These are phyloP conservation scores for Ochotona princeps DNA, from an alignment of 2,113 vertebrate genomes.

Conservation along the genomic window DNA sequence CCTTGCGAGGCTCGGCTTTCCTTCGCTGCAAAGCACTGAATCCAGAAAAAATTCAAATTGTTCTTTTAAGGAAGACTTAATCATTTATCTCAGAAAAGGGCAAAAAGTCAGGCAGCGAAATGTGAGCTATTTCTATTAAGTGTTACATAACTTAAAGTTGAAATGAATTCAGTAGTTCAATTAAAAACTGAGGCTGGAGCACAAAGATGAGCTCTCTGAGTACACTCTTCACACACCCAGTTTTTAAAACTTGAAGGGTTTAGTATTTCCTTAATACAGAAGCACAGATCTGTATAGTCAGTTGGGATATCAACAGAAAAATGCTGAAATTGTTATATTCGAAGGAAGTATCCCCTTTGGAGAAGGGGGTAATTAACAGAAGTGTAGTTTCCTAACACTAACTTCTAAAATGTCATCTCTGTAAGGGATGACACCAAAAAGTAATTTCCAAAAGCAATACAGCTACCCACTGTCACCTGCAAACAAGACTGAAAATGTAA, in stretches of 20 bases:
- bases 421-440: constrained; percentile 47
- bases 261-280: constrained; percentile 27
- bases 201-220: constrained; percentile 49
- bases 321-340: constrained; percentile 51
- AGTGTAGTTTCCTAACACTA: background rate
- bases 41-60: constrained; percentile 55
- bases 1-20: constrained; percentile 37
- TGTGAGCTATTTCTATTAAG: constrained; percentile 58
- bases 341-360: constrained; percentile 37
- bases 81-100: constrained; percentile 57
- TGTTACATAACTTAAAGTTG: constrained; percentile 77
- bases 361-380: background rate
- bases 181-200: constrained; percentile 43
- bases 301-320: constrained; percentile 31
- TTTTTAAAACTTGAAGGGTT: constrained; percentile 62
- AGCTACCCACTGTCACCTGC: background rate
- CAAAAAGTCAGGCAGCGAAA: constrained; percentile 72
- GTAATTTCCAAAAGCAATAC: constrained; percentile 54
- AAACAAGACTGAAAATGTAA: constrained; percentile 61
- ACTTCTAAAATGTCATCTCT: constrained; percentile 27
- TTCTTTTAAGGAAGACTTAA: constrained; percentile 60
- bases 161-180: constrained; percentile 60
- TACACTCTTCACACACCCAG: background rate
- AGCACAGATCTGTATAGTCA: background rate
- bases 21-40: constrained; percentile 61